phyloP scores from a whole-genome alignment of 2,888 invertebrate species.

The Busseola fusca region DNA sequence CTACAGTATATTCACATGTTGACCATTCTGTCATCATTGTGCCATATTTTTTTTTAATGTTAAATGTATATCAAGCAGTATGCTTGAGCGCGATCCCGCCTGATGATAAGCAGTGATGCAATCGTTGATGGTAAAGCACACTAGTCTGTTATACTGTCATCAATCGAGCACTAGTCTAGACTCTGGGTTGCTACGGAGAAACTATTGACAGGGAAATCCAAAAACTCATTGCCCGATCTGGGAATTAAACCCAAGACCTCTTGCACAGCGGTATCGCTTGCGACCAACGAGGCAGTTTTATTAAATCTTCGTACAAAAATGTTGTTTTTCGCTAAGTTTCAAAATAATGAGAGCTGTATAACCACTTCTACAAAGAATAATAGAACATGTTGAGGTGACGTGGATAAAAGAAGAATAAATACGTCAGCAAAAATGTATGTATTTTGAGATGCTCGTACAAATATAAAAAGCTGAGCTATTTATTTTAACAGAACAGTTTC shows the following conservation, averaged over 20 bases:
- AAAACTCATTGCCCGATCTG: background rate
- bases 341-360: background rate
- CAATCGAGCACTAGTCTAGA: background rate
- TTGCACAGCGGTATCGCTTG: background rate
- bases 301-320: background rate
- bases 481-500: conserved; percentile 38
- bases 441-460: conserved; percentile 15
- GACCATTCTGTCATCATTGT: too few species aligned
- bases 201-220: background rate
- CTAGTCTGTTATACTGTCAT: too few species aligned
- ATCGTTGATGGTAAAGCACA: too few species aligned
- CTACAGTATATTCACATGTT: background rate
- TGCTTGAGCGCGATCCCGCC: too few species aligned
- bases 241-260: background rate
- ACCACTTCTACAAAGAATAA: conserved; percentile 13
- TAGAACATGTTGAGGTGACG: conserved; percentile 11
- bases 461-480: conserved; percentile 37
- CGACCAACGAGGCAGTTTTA: background rate
- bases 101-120: too few species aligned
- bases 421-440: conserved; percentile 17
- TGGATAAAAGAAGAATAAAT: conserved; percentile 17
- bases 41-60: too few species aligned
- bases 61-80: too few species aligned
- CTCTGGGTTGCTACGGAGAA: background rate
- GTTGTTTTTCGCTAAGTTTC: conserved; percentile 10